Conservation (phyloP, 2,888 invertebrate genomes). For the Drosophila tripunctata region DNA sequence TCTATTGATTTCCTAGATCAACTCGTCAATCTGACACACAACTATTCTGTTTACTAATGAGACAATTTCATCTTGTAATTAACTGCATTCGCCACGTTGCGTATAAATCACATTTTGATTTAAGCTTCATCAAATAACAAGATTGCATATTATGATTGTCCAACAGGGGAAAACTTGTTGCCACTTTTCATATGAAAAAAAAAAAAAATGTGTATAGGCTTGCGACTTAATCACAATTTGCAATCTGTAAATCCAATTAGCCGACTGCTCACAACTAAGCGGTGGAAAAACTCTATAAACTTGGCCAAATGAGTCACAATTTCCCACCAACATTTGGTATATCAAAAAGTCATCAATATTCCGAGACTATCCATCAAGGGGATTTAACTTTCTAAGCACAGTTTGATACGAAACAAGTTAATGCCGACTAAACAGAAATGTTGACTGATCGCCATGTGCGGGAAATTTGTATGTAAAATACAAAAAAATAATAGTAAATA, state of each 20-base stretch:
- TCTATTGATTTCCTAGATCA: constrained; percentile 31
- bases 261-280: constrained; percentile 19
- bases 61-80: constrained; percentile 69
- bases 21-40: constrained; percentile 36
- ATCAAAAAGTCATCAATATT: constrained; percentile 44
- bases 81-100: constrained; percentile 55
- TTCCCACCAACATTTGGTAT: not conserved
- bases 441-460: constrained; percentile 41
- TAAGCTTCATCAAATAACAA: constrained; percentile 74
- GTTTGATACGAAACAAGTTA: constrained; percentile 30
- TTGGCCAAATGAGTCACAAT: not conserved
- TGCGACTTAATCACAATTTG: constrained; percentile 43
- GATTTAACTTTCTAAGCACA: constrained; percentile 15
- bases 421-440: constrained; percentile 17
- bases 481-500: too few relatives aligned
- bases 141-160: constrained; percentile 68
- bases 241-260: constrained; percentile 70
- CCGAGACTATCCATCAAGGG: constrained; percentile 43
- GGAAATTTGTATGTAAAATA: not conserved
- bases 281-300: not conserved
- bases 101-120: constrained; percentile 74
- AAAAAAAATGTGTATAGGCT: constrained; percentile 31
- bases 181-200: constrained; percentile 13
- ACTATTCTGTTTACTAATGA: constrained; percentile 61
- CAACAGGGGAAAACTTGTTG: constrained; percentile 40